Evolutionary conservation across 2,113 vertebrate species (phyloP).

Genomic region (Columba janthina): DNA sequence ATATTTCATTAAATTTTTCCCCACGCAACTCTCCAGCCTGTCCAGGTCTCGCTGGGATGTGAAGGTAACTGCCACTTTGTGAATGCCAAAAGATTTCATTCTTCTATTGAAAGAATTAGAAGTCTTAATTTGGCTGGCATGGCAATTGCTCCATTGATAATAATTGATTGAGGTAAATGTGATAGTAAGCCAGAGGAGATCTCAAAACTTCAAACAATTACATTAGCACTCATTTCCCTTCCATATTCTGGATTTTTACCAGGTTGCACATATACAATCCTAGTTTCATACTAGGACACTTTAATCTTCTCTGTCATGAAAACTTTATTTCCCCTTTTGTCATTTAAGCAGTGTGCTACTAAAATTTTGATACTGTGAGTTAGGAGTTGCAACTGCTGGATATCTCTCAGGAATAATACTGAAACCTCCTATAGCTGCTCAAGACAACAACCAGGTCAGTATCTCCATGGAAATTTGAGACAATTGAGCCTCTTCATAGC

Average conservation of each 20-base stretch:
- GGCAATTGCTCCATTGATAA: background rate
- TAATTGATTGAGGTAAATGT: background rate
- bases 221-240: background rate
- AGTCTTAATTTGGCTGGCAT: background rate
- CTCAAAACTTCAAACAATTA: background rate
- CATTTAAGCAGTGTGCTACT: background rate
- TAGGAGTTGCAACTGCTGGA: background rate
- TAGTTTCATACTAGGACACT: background rate
- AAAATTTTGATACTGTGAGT: background rate
- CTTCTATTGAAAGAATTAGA: background rate
- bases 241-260: background rate
- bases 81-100: background rate
- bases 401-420: background rate
- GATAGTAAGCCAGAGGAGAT: background rate
- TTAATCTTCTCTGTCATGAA: background rate
- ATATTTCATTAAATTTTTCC: too few relatives aligned
- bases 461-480: background rate
- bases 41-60: too few relatives aligned
- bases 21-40: too few relatives aligned
- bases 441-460: background rate
- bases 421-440: background rate
- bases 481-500: background rate
- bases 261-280: background rate
- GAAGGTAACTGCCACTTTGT: background rate
- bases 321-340: background rate